Evolutionary conservation across 2,113 vertebrate species (phyloP).

Genomic region (Craseonycteris thonglongyai): DNA sequence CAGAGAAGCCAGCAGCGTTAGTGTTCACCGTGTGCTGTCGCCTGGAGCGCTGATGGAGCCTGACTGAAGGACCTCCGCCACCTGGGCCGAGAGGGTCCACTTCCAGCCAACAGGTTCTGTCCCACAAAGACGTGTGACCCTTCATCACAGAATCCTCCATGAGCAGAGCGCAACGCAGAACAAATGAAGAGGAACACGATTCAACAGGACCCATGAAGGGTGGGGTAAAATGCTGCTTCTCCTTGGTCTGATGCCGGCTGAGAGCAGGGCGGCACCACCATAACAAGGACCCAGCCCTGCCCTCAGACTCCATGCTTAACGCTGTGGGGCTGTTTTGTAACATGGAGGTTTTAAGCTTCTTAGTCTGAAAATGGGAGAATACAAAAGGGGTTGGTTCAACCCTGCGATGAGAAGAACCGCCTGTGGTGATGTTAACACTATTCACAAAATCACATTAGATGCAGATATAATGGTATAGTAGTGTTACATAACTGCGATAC

Average conservation of each 20-base stretch:
- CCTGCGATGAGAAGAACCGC: not conserved
- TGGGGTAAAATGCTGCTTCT: not conserved
- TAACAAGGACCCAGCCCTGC: too few species aligned
- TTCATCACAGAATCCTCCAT: not conserved
- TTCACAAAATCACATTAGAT: not conserved
- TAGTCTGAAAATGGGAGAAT: not conserved
- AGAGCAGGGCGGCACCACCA: not conserved
- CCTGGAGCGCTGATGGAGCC: not conserved
- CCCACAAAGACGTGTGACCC: constrained; percentile 26
- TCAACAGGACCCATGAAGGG: not conserved
- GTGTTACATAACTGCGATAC: too few species aligned
- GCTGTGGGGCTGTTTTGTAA: not conserved
- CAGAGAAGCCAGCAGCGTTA: constrained; percentile 37
- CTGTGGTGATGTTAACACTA: not conserved
- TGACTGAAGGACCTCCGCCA: constrained; percentile 30
- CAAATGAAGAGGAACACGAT: not conserved
- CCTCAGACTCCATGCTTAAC: too few species aligned
- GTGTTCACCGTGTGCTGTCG: not conserved
- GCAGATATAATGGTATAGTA: too few species aligned
- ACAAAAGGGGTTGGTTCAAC: not conserved
- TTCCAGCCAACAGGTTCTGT: constrained; percentile 38
- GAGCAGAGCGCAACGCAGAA: not conserved
- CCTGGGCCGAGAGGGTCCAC: constrained; percentile 25
- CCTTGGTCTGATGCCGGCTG: not conserved
- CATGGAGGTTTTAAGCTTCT: not conserved